These are phyloP conservation scores for Typhlichthys eigenmanni DNA, from an alignment of 2,797 vertebrate genomes.

Conservation along the genomic window DNA sequence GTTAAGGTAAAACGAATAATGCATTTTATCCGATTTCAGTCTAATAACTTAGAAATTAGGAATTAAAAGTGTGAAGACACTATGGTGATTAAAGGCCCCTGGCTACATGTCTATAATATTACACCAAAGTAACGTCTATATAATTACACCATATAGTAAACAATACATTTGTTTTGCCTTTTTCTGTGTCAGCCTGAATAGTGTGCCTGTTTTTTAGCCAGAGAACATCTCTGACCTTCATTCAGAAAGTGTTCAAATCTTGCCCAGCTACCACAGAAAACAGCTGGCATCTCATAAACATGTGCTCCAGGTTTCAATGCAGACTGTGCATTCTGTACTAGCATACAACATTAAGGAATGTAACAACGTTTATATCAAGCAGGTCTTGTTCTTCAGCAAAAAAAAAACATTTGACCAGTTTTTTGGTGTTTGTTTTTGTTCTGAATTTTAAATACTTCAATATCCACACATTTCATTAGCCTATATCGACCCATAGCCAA, in stretches of 20 bases:
- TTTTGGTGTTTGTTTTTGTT: conserved; percentile 16
- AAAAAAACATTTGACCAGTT: neutral
- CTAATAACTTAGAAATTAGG: too few relatives aligned
- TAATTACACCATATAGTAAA: conserved; percentile 47
- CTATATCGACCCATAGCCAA: conserved; percentile 34
- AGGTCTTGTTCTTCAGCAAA: neutral
- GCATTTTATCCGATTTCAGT: too few relatives aligned
- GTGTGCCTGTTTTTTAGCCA: conserved; percentile 54
- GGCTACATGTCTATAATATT: conserved; percentile 52
- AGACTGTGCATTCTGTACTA: conserved; percentile 5
- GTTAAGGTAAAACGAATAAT: too few relatives aligned
- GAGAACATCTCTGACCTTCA: conserved; percentile 75
- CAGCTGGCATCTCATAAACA: conserved; percentile 8
- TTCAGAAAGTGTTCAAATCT: conserved; percentile 48
- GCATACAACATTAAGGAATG: neutral
- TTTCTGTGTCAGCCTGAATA: conserved; percentile 57
- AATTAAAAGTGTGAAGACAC: too few relatives aligned
- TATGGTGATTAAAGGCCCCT: conserved; percentile 42
- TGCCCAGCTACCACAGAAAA: conserved; percentile 28
- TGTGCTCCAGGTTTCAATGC: neutral
- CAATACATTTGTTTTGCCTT: conserved; percentile 40
- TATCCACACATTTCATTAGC: conserved; percentile 16
- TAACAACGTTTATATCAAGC: neutral
- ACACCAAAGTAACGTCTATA: conserved; percentile 23
- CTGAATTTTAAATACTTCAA: conserved; percentile 11